Base-by-base conservation (phyloP, 2,797 vertebrate species). In the Amazonetta brasiliensis region DNA sequence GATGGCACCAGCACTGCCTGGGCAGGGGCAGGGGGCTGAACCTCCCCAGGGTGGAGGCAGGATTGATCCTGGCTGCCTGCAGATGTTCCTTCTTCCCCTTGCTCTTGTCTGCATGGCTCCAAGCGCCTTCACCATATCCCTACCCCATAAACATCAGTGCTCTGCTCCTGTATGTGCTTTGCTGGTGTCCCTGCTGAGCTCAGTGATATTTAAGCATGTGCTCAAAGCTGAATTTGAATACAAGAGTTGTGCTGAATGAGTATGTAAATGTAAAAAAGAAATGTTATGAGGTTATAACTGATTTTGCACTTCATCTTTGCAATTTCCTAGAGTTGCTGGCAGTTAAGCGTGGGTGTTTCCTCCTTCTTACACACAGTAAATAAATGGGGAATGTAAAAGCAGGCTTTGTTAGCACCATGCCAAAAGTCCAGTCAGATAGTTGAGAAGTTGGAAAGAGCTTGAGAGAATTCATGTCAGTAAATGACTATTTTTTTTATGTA, bases 401-500 rank as follows among this genome's bases (percentile, higher is more conserved):
- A 21, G 54, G 15, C 73, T 94, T 75, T 91, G 54, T 89, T 89
- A 92, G 41, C 33, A 77, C 52, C 37, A 25, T 64, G 37, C 54
- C 62, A 93, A 60, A 85, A 87, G 71, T 78, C 77, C 80, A 60
- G 66, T 91, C 44, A 72, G 35, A 55, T 43, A 50, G 55, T 48
- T 3, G 5, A 76, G 56, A 79, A 77, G n/a, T 8, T 85, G 68
- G 86, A 93, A 96, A 18, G 54, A 58, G 52, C 84, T 94, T 72
- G 58, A 77, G 86, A 77, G 72, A 83, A 85, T 56, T 95, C 75
- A 62, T 10, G 16, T 87, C 88, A 92, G 67, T 77, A 85, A 92
- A 92, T 93, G 64, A 92, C 84, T 52, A 80, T 78, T 25, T 35
- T 95, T 95, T 96, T 93, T 77, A 94, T 93, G 75, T 90, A 93